phyloP scores from a whole-genome alignment of 2,113 vertebrate species.

The human (Homo sapiens) region DNA sequence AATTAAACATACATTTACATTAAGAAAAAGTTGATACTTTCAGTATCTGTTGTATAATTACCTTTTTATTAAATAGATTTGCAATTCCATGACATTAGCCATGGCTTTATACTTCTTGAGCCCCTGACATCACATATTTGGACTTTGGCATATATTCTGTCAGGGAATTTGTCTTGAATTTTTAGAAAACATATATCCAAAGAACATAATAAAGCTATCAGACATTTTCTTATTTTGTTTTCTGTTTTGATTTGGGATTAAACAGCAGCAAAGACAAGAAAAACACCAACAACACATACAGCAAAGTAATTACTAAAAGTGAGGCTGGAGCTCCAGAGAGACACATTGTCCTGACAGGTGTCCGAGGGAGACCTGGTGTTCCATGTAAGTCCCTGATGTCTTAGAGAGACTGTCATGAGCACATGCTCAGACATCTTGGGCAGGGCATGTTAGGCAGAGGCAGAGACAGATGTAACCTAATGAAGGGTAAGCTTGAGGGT shows the following conservation, averaged over 20 bases:
- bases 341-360: background rate
- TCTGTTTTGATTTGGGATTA: background rate
- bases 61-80: background rate
- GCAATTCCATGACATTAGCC: background rate
- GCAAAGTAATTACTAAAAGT: background rate
- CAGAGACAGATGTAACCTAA: background rate
- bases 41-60: background rate
- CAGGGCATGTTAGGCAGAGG: background rate
- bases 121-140: background rate
- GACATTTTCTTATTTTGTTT: background rate
- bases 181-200: background rate
- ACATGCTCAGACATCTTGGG: background rate
- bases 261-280: background rate
- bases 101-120: background rate
- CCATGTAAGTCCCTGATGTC: background rate
- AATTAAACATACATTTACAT: background rate
- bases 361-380: background rate
- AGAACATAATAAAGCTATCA: background rate
- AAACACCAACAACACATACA: background rate
- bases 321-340: background rate
- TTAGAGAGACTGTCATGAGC: background rate
- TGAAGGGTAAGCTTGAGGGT: background rate
- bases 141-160: too few species aligned
- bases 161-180: too few species aligned
- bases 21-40: background rate